phyloP scores from a whole-genome alignment of 2,888 invertebrate genomes.

The Nomada ferruginata region DNA sequence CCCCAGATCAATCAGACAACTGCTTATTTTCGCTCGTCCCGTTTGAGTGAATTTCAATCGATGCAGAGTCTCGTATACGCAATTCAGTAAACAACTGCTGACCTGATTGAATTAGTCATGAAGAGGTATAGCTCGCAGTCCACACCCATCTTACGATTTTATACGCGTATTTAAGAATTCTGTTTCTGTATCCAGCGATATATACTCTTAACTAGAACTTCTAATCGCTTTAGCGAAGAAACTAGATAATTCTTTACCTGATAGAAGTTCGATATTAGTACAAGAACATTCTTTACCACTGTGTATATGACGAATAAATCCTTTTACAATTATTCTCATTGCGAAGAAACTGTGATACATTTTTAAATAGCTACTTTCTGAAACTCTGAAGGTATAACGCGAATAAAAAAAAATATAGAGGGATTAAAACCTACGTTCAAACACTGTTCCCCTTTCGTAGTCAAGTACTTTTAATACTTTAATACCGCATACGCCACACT shows the following conservation, averaged over 20 bases:
- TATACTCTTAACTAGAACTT: not conserved
- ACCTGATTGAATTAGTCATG: slow-evolving; percentile 50
- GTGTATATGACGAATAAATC: too few relatives aligned
- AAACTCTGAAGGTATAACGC: too few relatives aligned
- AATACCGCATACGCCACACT: too few relatives aligned
- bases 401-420: too few relatives aligned
- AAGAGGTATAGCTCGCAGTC: slow-evolving; percentile 10
- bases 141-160: slow-evolving; percentile 3
- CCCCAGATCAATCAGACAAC: not conserved
- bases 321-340: too few relatives aligned
- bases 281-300: too few relatives aligned
- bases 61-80: slow-evolving; percentile 17
- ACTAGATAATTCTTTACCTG: not conserved
- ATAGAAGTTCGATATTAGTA: too few relatives aligned
- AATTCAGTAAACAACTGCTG: slow-evolving; percentile 35
- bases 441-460: too few relatives aligned
- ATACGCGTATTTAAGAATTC: not conserved
- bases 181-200: not conserved
- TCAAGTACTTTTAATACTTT: too few relatives aligned
- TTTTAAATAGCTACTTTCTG: too few relatives aligned
- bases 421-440: too few relatives aligned
- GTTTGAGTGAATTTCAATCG: slow-evolving; percentile 24
- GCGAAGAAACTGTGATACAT: too few relatives aligned
- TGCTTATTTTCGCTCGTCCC: slow-evolving; percentile 18
- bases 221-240: not conserved